Evolutionary conservation across 2,888 invertebrate species (phyloP).

Genomic region (Shargacucullia verbasci): DNA sequence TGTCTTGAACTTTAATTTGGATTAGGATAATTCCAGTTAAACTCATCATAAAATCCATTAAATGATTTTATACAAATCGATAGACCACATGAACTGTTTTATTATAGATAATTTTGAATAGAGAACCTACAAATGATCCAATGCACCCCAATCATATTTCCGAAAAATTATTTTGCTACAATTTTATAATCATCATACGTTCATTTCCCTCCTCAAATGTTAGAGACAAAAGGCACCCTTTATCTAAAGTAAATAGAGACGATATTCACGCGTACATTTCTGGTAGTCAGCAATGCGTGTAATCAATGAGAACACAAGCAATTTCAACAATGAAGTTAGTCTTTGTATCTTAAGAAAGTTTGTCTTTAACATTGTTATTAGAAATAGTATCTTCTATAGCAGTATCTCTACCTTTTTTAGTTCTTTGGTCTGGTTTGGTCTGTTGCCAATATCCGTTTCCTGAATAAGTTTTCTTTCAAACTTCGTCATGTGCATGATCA

Average conservation of each 20-base stretch:
- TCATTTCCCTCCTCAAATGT: conserved; percentile 8
- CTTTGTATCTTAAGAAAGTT: conserved; percentile 23
- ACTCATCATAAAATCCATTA: no score
- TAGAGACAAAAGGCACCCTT: conserved; percentile 10
- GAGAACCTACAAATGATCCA: no score
- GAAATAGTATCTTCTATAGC: not conserved
- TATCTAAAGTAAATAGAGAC: not conserved
- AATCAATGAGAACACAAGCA: conserved; percentile 31
- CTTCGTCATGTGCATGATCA: no score
- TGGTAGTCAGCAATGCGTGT: conserved; percentile 30
- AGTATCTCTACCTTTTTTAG: not conserved
- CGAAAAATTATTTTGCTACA: no score
- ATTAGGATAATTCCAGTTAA: no score
- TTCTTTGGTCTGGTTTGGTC: not conserved
- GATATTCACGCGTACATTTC: conserved; percentile 1
- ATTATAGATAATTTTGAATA: no score
- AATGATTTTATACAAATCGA: no score
- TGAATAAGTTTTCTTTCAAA: no score
- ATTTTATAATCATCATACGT: no score
- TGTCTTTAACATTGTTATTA: conserved; percentile 3
- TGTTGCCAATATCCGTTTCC: not conserved
- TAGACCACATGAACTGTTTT: no score
- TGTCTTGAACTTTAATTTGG: no score
- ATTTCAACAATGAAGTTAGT: conserved; percentile 21
- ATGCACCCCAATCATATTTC: no score